phyloP scores from a whole-genome alignment of 2,797 vertebrate species.

The Danionella dracula region DNA sequence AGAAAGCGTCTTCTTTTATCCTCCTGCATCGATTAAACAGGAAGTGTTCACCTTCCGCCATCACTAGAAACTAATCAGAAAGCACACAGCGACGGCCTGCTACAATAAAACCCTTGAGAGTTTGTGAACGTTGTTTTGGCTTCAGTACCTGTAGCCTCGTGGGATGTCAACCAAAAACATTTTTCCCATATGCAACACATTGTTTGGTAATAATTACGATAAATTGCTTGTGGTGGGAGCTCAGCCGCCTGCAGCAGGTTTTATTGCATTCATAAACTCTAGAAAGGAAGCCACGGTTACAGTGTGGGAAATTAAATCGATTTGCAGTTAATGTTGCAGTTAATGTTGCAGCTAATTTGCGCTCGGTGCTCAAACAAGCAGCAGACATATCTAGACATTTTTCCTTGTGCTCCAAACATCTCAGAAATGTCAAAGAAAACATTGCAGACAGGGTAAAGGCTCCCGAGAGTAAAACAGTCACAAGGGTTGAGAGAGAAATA shows the following conservation, averaged over 20 bases:
- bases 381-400: conserved; percentile 56
- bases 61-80: too few relatives aligned
- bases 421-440: conserved; percentile 72
- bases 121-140: too few relatives aligned
- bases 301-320: conserved; percentile 33
- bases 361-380: conserved; percentile 8
- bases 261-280: conserved; percentile 32
- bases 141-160: not conserved
- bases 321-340: conserved; percentile 28
- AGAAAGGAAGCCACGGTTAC: not conserved
- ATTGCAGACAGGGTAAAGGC: conserved; percentile 55
- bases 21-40: too few relatives aligned
- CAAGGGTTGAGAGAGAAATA: conserved; percentile 22
- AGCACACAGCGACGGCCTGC: too few relatives aligned
- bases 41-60: too few relatives aligned
- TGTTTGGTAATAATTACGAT: conserved; percentile 38
- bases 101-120: too few relatives aligned
- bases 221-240: conserved; percentile 23
- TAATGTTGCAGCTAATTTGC: conserved; percentile 16
- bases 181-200: conserved; percentile 27
- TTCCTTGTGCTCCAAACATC: conserved; percentile 65
- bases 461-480: conserved; percentile 61
- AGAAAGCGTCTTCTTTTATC: too few relatives aligned
- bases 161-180: conserved; percentile 9
- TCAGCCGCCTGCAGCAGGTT: not conserved